Evolutionary conservation across 2,888 invertebrate genomes (phyloP).

Genomic region (Eupeodes latifasciatus): DNA sequence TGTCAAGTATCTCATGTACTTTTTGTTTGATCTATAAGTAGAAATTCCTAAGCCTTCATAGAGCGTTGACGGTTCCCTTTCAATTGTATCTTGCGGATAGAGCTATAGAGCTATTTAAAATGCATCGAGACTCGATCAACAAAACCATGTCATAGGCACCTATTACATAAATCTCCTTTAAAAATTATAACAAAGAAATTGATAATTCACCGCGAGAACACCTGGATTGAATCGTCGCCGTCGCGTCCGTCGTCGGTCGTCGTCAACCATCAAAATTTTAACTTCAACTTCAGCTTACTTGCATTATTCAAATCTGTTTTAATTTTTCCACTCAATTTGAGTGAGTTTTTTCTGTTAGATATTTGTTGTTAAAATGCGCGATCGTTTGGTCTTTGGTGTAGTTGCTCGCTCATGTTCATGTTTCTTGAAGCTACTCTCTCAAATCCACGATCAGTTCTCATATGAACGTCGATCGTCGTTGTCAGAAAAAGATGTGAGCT

Average conservation of each 20-base stretch:
- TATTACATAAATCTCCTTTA: conserved; percentile 17
- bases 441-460: conserved; percentile 67
- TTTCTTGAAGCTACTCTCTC: conserved; percentile 56
- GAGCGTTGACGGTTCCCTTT: neutral
- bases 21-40: conserved; percentile 5
- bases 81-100: neutral
- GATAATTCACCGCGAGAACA: conserved; percentile 42
- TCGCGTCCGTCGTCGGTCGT: neutral
- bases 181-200: conserved; percentile 29
- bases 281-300: conserved; percentile 29
- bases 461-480: conserved; percentile 58
- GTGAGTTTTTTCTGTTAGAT: conserved; percentile 22
- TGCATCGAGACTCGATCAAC: conserved; percentile 65
- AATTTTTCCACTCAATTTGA: conserved; percentile 35
- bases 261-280: neutral
- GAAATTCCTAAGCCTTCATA: conserved; percentile 2
- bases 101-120: conserved; percentile 2
- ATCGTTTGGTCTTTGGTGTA: neutral
- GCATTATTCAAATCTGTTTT: neutral
- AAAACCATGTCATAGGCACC: neutral
- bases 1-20: conserved; percentile 12
- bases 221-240: conserved; percentile 36
- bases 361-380: conserved; percentile 1
- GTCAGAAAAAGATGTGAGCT: conserved; percentile 40
- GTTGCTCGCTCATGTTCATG: conserved; percentile 32